Conservation (phyloP, 2,888 invertebrate genomes). For the Lochmaea capreae region DNA sequence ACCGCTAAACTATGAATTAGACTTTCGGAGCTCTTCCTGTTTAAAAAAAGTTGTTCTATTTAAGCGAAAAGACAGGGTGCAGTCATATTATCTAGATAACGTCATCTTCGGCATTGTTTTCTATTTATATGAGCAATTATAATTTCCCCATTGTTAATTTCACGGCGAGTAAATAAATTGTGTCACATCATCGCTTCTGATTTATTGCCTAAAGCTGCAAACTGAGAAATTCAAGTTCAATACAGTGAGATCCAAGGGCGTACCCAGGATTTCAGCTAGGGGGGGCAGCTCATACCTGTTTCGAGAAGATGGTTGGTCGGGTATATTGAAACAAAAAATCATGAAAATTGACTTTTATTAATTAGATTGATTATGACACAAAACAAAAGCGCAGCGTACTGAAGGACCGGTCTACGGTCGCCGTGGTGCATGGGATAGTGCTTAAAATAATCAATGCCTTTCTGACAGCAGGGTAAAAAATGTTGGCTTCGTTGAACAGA, state of each 20-base stretch:
- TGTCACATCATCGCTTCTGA: conserved; percentile 24
- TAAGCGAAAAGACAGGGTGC: conserved; percentile 1
- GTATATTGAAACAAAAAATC: too few species aligned
- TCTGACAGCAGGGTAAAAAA: too few species aligned
- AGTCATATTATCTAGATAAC: conserved; percentile 22
- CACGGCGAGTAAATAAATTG: conserved; percentile 29
- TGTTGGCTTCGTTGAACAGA: too few species aligned
- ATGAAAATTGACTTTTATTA: too few species aligned
- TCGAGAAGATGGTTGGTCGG: too few species aligned
- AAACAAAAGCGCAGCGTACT: too few species aligned
- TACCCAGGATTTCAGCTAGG: too few species aligned
- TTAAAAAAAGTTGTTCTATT: not conserved
- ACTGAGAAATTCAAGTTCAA: conserved; percentile 13
- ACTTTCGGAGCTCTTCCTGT: not conserved
- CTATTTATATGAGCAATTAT: conserved; percentile 23
- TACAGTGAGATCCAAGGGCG: not conserved
- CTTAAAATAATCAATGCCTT: too few species aligned
- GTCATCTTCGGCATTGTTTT: conserved; percentile 29
- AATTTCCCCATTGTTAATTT: conserved; percentile 26
- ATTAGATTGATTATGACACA: too few species aligned
- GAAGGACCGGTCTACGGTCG: too few species aligned
- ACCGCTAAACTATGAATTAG: not conserved
- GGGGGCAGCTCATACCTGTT: too few species aligned
- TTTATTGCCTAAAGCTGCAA: conserved; percentile 23
- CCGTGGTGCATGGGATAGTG: too few species aligned